phyloP scores from a whole-genome alignment of 2,113 vertebrate genomes.

The Muscicapa adusta region DNA sequence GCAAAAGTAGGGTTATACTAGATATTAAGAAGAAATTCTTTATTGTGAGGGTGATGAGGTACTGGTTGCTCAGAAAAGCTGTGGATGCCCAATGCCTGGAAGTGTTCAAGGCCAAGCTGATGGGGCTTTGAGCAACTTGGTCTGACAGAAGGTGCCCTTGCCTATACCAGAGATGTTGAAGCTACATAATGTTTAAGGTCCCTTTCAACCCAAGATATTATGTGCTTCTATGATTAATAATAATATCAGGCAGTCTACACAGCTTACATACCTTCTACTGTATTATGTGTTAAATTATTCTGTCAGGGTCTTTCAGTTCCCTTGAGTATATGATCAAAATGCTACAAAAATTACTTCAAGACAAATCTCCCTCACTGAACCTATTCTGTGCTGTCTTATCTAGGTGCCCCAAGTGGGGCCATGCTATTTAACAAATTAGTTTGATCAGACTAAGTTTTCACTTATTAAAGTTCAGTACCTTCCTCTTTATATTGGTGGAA shows the following conservation, averaged over 20 bases:
- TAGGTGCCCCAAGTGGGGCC: not conserved
- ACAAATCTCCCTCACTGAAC: not conserved
- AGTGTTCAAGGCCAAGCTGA: not conserved
- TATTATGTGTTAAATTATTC: not conserved
- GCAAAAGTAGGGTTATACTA: not conserved
- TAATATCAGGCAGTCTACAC: not conserved
- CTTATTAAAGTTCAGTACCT: not conserved
- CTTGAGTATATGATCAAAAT: not conserved
- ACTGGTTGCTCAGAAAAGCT: not conserved
- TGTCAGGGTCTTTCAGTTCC: not conserved
- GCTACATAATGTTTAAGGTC: not conserved
- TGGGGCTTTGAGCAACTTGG: not conserved
- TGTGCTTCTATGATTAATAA: not conserved
- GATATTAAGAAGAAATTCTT: not conserved
- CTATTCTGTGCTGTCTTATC: not conserved
- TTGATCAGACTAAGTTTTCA: not conserved
- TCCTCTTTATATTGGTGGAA: not conserved
- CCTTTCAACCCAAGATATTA: not conserved
- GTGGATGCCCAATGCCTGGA: not conserved
- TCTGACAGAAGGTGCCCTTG: not conserved
- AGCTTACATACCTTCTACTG: not conserved
- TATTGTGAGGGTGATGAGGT: not conserved
- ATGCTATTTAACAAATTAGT: not conserved
- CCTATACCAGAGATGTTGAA: not conserved
- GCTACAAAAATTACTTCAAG: not conserved